Conservation (phyloP, 1,140 invertebrate genomes). For the Lutraria rhynchaena region DNA sequence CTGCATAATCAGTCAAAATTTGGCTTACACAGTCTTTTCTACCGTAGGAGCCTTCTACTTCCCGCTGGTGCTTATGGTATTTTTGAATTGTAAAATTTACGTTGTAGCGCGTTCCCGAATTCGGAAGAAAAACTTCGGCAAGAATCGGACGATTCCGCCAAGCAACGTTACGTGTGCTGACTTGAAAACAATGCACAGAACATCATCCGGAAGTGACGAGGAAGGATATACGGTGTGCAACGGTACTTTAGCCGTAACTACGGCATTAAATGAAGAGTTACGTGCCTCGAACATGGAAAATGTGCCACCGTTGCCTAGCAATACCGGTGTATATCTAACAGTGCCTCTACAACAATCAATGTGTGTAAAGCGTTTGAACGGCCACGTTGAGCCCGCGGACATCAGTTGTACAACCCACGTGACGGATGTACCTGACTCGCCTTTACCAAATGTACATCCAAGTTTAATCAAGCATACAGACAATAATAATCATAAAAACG, state of each 20-base stretch:
- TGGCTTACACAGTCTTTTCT: slow-evolving; percentile 81
- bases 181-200: slow-evolving; percentile 62
- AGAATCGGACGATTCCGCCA: slow-evolving; percentile 19
- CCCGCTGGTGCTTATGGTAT: slow-evolving; percentile 80
- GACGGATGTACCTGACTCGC: slow-evolving; percentile 51
- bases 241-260: slow-evolving; percentile 60
- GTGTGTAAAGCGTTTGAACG: slow-evolving; percentile 6
- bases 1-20: slow-evolving; percentile 80
- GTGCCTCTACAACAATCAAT: slow-evolving; percentile 6
- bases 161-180: slow-evolving; percentile 48
- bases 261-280: slow-evolving; percentile 64
- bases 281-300: slow-evolving; percentile 58
- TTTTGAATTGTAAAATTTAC: slow-evolving; percentile 82
- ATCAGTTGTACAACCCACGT: slow-evolving; percentile 20
- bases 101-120: slow-evolving; percentile 79
- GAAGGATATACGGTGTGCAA: slow-evolving; percentile 73
- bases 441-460: slow-evolving; percentile 56
- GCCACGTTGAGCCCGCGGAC: slow-evolving; percentile 39
- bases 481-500: slow-evolving; percentile 70
- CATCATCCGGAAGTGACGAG: slow-evolving; percentile 75
- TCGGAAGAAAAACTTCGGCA: slow-evolving; percentile 73
- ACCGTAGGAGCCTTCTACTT: slow-evolving; percentile 82
- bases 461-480: slow-evolving; percentile 36
- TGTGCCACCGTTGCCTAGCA: not conserved
- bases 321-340: not conserved